Evolutionary conservation across 2,113 vertebrate species (phyloP).

Genomic region (Channa maculata): DNA sequence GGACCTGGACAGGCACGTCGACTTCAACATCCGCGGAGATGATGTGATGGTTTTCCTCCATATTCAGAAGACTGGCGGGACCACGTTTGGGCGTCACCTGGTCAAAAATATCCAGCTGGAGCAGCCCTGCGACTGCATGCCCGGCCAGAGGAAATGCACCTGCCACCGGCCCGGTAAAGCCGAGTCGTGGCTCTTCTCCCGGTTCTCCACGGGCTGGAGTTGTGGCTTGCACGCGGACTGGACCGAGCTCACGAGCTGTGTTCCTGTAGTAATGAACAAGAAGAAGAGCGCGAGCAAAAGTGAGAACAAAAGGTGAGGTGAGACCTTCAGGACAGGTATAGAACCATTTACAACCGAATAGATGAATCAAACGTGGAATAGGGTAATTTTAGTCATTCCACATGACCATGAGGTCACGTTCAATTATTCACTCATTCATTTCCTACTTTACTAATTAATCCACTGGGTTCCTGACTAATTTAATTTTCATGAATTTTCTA

Average conservation of each 20-base stretch:
- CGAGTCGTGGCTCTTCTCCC: slow-evolving; percentile 93
- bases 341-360: too few relatives aligned
- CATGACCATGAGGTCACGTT: too few relatives aligned
- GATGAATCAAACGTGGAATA: not conserved
- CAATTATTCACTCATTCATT: too few relatives aligned
- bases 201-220: slow-evolving; percentile 93
- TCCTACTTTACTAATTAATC: too few relatives aligned
- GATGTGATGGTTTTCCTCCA: slow-evolving; percentile 96
- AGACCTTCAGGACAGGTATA: slow-evolving; percentile 8
- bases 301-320: slow-evolving; percentile 70
- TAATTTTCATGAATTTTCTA: too few relatives aligned
- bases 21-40: slow-evolving; percentile 91
- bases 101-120: slow-evolving; percentile 95
- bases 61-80: slow-evolving; percentile 97
- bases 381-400: too few relatives aligned
- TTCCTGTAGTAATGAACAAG: slow-evolving; percentile 91
- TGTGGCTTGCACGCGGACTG: slow-evolving; percentile 92
- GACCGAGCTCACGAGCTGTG: slow-evolving; percentile 92
- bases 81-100: slow-evolving; percentile 93
- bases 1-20: slow-evolving; percentile 87
- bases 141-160: slow-evolving; percentile 94
- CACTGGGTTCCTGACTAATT: too few relatives aligned
- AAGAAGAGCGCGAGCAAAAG: slow-evolving; percentile 70
- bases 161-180: slow-evolving; percentile 92
- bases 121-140: slow-evolving; percentile 91